These are phyloP conservation scores for Drosophila gaucha DNA, from an alignment of 2,888 invertebrate species.

Conservation along the genomic window DNA sequence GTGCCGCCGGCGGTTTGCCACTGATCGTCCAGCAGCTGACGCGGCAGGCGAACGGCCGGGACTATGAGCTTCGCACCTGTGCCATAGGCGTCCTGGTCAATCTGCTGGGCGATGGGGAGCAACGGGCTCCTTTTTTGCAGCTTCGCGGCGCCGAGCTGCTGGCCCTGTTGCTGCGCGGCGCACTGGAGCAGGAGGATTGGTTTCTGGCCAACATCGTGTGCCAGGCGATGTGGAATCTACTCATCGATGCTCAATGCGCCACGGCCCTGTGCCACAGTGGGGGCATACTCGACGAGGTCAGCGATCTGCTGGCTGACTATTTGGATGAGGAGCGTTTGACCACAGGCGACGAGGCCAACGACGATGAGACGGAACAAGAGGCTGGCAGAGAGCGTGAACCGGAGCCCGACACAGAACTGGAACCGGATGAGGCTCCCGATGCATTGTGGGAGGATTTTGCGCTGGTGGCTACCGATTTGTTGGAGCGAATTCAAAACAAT, in stretches of 20 bases:
- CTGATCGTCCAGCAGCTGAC: slow-evolving; percentile 85
- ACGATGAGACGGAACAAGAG: slow-evolving; percentile 33
- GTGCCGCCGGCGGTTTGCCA: slow-evolving; percentile 88
- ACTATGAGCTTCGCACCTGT: slow-evolving; percentile 89
- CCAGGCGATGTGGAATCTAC: slow-evolving; percentile 90
- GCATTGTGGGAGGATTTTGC: slow-evolving; percentile 90
- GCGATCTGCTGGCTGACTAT: slow-evolving; percentile 86
- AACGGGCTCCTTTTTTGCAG: slow-evolving; percentile 86
- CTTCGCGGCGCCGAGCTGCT: slow-evolving; percentile 86
- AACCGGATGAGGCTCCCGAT: slow-evolving; percentile 43
- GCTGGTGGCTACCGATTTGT: slow-evolving; percentile 89
- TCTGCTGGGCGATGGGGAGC: slow-evolving; percentile 88
- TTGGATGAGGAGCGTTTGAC: slow-evolving; percentile 87
- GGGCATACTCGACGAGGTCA: slow-evolving; percentile 86
- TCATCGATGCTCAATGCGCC: slow-evolving; percentile 85
- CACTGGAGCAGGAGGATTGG: slow-evolving; percentile 88
- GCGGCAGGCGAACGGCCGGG: slow-evolving; percentile 82
- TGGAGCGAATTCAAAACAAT: slow-evolving; percentile 86
- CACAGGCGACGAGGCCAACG: slow-evolving; percentile 30
- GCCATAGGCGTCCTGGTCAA: slow-evolving; percentile 94
- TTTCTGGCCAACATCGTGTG: slow-evolving; percentile 90
- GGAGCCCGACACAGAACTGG: slow-evolving; percentile 16
- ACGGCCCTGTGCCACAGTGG: slow-evolving; percentile 67
- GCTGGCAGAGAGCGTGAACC: neutral
- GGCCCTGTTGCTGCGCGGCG: slow-evolving; percentile 86